Evolutionary conservation across 2,888 invertebrate species (phyloP).

Genomic region (Lasioglossum calceatum): DNA sequence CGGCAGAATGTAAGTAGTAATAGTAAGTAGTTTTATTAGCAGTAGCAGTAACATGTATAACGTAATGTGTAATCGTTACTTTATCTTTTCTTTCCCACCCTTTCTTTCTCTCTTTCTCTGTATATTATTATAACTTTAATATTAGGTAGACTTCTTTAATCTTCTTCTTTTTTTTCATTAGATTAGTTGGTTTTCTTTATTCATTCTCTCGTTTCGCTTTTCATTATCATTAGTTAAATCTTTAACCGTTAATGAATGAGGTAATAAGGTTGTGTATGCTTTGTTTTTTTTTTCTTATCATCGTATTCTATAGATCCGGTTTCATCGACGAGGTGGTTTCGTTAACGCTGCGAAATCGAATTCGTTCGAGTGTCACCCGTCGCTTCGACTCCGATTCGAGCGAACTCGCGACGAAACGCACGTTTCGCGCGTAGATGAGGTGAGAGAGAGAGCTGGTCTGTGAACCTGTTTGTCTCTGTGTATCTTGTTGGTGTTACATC

Average conservation of each 20-base stretch:
- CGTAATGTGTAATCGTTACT: conserved; percentile 80
- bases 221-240: conserved; percentile 79
- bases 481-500: neutral
- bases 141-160: conserved; percentile 81
- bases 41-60: conserved; percentile 79
- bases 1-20: conserved; percentile 67
- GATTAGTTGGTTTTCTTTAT: conserved; percentile 75
- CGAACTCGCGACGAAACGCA: conserved; percentile 46
- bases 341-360: conserved; percentile 69
- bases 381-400: conserved; percentile 57
- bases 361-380: conserved; percentile 66
- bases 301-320: conserved; percentile 62
- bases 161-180: conserved; percentile 69
- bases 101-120: conserved; percentile 67
- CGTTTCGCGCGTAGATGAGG: conserved; percentile 61
- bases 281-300: conserved; percentile 71
- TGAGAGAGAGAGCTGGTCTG: conserved; percentile 42
- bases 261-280: conserved; percentile 84
- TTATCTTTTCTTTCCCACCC: conserved; percentile 65
- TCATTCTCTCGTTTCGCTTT: conserved; percentile 74
- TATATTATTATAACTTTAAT: conserved; percentile 83
- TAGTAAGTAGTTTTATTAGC: conserved; percentile 63
- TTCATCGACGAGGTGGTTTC: conserved; percentile 74
- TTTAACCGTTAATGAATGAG: conserved; percentile 83
- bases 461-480: neutral